Evolutionary conservation across 2,113 vertebrate species (phyloP).

Genomic region (Pelecanoides urinatrix): DNA sequence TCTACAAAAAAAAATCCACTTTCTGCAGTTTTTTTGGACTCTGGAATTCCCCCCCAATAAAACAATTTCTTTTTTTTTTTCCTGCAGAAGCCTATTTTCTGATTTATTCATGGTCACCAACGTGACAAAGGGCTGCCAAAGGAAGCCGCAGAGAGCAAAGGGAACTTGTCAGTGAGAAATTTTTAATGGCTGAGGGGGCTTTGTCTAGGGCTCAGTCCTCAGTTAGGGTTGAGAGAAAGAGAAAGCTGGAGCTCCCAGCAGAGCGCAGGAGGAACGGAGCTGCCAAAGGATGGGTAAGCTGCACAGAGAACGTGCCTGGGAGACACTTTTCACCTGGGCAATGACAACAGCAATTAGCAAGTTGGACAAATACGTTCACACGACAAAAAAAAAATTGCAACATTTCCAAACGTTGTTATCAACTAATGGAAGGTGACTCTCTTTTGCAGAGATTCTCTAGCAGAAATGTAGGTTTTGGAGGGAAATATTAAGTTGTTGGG

Average conservation of each 20-base stretch:
- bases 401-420: neutral
- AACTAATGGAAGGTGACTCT: neutral
- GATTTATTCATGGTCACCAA: neutral
- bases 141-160: neutral
- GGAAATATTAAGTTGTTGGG: neutral
- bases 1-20: neutral
- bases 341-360: neutral
- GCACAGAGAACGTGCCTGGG: neutral
- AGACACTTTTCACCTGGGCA: neutral
- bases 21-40: neutral
- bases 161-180: neutral
- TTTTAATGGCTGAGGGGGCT: neutral
- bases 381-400: neutral
- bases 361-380: neutral
- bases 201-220: neutral
- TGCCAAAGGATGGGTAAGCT: neutral
- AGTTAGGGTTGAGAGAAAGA: neutral
- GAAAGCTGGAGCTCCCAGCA: neutral
- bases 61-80: neutral
- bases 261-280: fast-evolving
- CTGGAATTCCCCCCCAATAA: neutral
- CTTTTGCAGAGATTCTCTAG: neutral
- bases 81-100: neutral
- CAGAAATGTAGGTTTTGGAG: neutral
- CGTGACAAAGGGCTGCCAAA: neutral